phyloP scores from a whole-genome alignment of 2,888 invertebrate species.

The Pedicia rivosa region DNA sequence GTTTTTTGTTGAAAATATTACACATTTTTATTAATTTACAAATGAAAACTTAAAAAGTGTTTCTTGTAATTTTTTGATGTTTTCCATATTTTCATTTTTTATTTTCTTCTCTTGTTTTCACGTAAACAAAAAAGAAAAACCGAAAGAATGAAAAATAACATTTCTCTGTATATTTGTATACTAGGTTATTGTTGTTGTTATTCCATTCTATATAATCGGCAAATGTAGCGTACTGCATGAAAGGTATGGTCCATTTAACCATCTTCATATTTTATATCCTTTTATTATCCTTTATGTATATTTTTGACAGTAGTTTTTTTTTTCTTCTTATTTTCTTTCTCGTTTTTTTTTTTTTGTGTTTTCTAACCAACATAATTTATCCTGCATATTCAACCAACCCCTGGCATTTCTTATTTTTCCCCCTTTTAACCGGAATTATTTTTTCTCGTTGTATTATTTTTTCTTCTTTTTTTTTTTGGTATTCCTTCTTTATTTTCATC shows the following conservation, averaged over 20 bases:
- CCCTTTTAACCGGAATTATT: too few relatives aligned
- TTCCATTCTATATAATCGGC: conserved; percentile 1
- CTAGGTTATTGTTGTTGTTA: too few relatives aligned
- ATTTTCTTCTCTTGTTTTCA: too few relatives aligned
- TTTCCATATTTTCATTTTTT: too few relatives aligned
- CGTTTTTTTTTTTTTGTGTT: background rate
- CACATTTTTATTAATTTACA: too few relatives aligned
- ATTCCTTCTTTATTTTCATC: background rate
- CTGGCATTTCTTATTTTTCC: background rate
- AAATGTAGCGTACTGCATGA: conserved; percentile 3
- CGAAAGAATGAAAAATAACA: too few relatives aligned
- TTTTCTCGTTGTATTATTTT: background rate
- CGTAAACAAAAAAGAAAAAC: too few relatives aligned
- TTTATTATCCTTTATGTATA: background rate
- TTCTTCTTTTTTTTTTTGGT: background rate
- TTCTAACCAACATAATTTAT: background rate
- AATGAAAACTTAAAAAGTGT: too few relatives aligned
- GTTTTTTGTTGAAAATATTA: too few relatives aligned
- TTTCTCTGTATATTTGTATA: too few relatives aligned
- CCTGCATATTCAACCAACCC: background rate
- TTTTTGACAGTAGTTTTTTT: background rate
- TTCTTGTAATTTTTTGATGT: too few relatives aligned
- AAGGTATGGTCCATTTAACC: conserved; percentile 4
- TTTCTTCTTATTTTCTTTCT: background rate
- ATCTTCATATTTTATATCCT: conserved; percentile 4